phyloP scores from a whole-genome alignment of 2,888 invertebrate genomes.

The Xestia c-nigrum region DNA sequence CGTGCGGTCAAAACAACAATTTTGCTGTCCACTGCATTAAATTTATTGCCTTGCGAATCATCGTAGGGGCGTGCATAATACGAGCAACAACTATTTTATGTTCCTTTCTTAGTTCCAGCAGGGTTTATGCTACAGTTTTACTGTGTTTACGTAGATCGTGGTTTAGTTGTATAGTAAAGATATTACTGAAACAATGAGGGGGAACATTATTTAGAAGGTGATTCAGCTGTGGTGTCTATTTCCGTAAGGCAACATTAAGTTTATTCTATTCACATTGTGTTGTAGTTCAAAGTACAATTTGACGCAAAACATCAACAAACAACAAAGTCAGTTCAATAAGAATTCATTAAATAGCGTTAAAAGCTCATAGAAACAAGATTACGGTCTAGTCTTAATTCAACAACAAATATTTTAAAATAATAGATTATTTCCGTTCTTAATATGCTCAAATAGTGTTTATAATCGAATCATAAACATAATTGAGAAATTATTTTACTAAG shows the following conservation, averaged over 20 bases:
- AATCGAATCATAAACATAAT: background rate
- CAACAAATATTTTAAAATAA: background rate
- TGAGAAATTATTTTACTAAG: background rate
- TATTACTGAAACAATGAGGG: slow-evolving; percentile 36
- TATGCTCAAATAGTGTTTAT: slow-evolving; percentile 30
- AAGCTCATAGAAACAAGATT: slow-evolving; percentile 12
- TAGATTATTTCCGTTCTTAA: slow-evolving; percentile 47
- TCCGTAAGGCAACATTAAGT: slow-evolving; percentile 1
- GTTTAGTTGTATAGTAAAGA: slow-evolving; percentile 44
- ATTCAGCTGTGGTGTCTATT: slow-evolving; percentile 27
- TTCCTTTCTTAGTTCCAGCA: slow-evolving; percentile 80
- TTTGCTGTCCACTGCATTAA: slow-evolving; percentile 88
- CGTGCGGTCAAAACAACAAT: slow-evolving; percentile 89
- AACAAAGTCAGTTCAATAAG: background rate
- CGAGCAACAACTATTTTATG: slow-evolving; percentile 86
- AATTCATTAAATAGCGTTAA: slow-evolving; percentile 10
- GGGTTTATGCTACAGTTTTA: slow-evolving; percentile 78
- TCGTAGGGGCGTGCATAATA: slow-evolving; percentile 89
- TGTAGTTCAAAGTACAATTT: background rate
- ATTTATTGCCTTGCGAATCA: slow-evolving; percentile 88
- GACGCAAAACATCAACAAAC: background rate
- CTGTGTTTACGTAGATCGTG: slow-evolving; percentile 67
- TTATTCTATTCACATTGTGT: background rate
- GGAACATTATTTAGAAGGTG: slow-evolving; percentile 48
- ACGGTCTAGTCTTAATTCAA: background rate